Evolutionary conservation across 2,888 invertebrate genomes (phyloP), one percentile per base, ranked within the genome.

Genomic region (Conus canariensis): DNA sequence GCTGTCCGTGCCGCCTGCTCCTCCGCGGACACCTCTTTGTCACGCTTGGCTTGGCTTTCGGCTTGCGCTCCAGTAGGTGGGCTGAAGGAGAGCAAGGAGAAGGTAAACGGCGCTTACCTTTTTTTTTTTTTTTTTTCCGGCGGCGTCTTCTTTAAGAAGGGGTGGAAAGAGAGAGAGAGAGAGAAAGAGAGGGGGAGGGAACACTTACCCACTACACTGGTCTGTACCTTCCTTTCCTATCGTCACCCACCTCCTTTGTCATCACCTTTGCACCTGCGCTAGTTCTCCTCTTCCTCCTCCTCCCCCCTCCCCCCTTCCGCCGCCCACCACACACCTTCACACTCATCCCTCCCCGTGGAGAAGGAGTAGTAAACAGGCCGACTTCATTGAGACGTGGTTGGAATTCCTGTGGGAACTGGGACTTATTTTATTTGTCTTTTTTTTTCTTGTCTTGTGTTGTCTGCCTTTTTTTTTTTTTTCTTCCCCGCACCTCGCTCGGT

Each of bases 371-470:
- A 77, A 77, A 77, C 77, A 77, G 77, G 30, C 16, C 25, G 77
- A 77, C 12, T 77, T 77, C 77, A 77, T 77, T 77, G 77, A 77
- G 12, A 77, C 77, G 77, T 77, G 77, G 77, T 30, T 77, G 77
- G 77, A 77, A 77, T 77, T 77, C 77, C 16, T 77, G 77, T 77
- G 77, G 77, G 77, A 30, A 12, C 56, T 56, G 45, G 16, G 22
- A 8, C 19, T n/a, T 16, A 3, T 56, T 82, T 82, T 82, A 5
- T 82, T 14, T 56, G 16, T 19, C 19, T 82, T 82, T 19, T 56
- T 82, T 16, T 45, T 82, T 82, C 19, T 56, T 45, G 5, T 56
- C 5, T 82, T 56, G 5, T 82, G 14, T 58, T 56, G 4, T 25
- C 77, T 25, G 5, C 3, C 80, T 80, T 12, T 30, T 45, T 30